A percentile compares a stretch with the other conserved stretches of the same genome.
Evolutionary conservation across 2,113 vertebrate genomes (phyloP).

Genomic region (Paraplagusia blochii): DNA sequence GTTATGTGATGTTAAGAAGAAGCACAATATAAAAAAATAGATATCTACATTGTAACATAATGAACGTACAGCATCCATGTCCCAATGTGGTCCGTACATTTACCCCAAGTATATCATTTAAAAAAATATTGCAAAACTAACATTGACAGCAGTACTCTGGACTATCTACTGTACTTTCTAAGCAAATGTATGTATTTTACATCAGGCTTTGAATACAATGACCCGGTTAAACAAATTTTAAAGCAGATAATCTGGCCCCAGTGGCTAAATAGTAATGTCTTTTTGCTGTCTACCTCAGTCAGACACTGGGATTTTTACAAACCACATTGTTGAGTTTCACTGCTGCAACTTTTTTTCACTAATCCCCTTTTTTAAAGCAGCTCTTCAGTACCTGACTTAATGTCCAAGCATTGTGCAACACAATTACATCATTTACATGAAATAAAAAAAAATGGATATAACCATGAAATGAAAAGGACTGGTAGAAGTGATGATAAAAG

Average conservation of each 20-base stretch:
- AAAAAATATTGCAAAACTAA: conserved; percentile 27
- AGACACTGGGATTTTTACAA: conserved; percentile 7
- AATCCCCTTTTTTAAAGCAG: conserved; percentile 19
- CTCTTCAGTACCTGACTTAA: conserved; percentile 31
- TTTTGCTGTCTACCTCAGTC: conserved; percentile 5
- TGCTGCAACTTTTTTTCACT: conserved; percentile 14
- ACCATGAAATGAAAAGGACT: conserved; percentile 46
- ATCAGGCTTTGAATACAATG: conserved; percentile 2
- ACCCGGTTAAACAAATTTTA: conserved; percentile 16
- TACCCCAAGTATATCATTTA: conserved; percentile 27
- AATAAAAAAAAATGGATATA: conserved; percentile 13
- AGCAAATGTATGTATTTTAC: conserved; percentile 12
- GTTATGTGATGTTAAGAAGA: conserved; percentile 63
- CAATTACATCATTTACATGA: conserved; percentile 33
- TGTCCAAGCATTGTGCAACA: conserved; percentile 40
- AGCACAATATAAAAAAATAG: conserved; percentile 75
- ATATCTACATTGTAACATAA: conserved; percentile 79
- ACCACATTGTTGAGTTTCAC: background rate
- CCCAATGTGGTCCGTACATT: conserved; percentile 49
- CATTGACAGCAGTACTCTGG: conserved; percentile 33
- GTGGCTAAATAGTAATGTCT: conserved; percentile 9
- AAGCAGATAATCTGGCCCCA: conserved; percentile 6
- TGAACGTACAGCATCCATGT: conserved; percentile 68
- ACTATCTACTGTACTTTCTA: conserved; percentile 38
- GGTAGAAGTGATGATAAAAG: conserved; percentile 36